A percentile compares a stretch with the other conserved stretches of the same genome.
Conservation (phyloP, 2,888 invertebrate species). For the Anoplius nigerrimus region DNA sequence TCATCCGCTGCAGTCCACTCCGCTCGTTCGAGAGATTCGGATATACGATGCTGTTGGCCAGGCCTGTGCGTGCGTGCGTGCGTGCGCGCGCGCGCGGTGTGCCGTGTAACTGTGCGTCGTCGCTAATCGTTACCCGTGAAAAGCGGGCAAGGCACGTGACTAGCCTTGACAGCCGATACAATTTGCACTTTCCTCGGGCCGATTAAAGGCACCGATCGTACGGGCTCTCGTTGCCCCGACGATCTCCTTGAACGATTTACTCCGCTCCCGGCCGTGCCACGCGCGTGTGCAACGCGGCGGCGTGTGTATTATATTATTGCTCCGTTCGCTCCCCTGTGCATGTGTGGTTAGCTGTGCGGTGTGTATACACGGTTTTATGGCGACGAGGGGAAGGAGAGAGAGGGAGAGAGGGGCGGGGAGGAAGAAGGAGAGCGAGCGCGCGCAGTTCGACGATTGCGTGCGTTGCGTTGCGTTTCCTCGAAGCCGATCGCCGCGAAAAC, state of each 20-base stretch:
- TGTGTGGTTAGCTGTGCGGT: too few species aligned
- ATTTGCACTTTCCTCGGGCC: conserved; percentile 35
- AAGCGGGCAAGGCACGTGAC: conserved; percentile 41
- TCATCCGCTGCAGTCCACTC: too few species aligned
- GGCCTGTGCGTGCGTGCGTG: too few species aligned
- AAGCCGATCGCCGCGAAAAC: conserved; percentile 41
- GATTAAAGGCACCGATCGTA: not conserved
- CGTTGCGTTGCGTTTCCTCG: too few species aligned
- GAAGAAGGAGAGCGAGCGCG: conserved; percentile 8
- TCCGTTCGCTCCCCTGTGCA: not conserved
- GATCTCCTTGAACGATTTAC: too few species aligned
- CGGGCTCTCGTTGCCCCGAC: too few species aligned
- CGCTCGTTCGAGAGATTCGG: too few species aligned
- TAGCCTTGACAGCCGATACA: conserved; percentile 47
- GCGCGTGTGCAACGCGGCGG: too few species aligned
- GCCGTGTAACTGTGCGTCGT: too few species aligned
- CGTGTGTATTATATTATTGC: not conserved
- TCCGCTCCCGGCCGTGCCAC: too few species aligned
- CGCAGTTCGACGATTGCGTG: conserved; percentile 13
- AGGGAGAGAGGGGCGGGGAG: not conserved
- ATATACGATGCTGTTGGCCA: too few species aligned
- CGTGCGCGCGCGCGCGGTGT: not conserved
- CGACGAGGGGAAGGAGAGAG: not conserved
- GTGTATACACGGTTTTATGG: not conserved
- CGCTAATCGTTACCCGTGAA: not conserved